Conservation (phyloP, 2,797 vertebrate genomes). For the Carcharodon carcharias region DNA sequence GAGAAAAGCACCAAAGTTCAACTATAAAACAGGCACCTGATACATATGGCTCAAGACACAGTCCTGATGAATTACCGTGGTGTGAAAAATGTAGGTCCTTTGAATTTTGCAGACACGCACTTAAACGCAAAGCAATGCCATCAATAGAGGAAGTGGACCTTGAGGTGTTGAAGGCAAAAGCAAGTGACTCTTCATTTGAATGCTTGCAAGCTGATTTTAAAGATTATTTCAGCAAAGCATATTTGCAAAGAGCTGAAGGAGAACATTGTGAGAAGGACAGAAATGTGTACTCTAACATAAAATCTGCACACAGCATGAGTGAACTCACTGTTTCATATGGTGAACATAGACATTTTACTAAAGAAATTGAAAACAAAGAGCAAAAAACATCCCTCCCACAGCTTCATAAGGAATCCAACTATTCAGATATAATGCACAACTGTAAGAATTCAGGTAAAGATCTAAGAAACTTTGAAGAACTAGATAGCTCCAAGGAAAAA, state of each 20-base stretch:
- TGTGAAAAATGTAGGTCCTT: background rate
- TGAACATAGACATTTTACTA: background rate
- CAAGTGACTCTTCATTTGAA: background rate
- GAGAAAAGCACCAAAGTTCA: background rate
- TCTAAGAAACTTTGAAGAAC: constrained; percentile 20
- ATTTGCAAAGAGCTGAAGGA: background rate
- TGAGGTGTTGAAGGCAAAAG: constrained; percentile 1
- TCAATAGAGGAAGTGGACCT: background rate
- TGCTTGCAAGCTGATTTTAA: background rate
- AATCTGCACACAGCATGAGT: background rate
- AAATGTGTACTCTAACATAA: background rate
- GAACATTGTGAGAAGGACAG: background rate
- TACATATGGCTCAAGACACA: background rate
- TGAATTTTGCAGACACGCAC: background rate
- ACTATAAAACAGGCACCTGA: background rate
- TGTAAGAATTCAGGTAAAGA: background rate
- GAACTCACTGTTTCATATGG: background rate
- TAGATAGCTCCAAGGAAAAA: background rate
- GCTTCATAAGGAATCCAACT: background rate
- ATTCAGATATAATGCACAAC: background rate
- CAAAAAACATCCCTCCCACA: background rate
- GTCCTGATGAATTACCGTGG: background rate
- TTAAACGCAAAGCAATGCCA: constrained; percentile 4
- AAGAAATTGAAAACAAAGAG: background rate
- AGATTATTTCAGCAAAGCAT: background rate